Evolutionary conservation across 1,140 invertebrate genomes (phyloP), one percentile per base, ranked within the genome.

Genomic region (Bombyx mandarina): DNA sequence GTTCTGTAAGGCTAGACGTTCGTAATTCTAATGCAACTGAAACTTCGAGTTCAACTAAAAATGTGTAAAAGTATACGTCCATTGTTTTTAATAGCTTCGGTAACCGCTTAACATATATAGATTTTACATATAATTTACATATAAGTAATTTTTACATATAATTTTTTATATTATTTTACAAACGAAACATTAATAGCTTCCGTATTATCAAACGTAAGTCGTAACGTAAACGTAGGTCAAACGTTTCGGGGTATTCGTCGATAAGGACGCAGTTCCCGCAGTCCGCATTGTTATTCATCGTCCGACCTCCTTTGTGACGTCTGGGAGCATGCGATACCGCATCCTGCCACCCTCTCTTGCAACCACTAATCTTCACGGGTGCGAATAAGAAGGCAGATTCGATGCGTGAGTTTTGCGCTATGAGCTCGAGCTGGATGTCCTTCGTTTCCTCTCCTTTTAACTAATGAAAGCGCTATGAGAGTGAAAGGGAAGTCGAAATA

Each of bases 201-300:
- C 58, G 60, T 35, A 35, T 35, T 35, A 5, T 35, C 4, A 35
- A 35, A 35, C 26, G 26, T 35, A 35, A 35, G 26, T 35, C 26
- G 26, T 35, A 35, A 35, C 26, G 26, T 35, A 5, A 35, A 35
- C 26, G 26, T 35, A 35, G 26, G 26, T 35, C 26, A 35, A 35
- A 35, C 26, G 26, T 35, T 35, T 5, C 50, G 7, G 22, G 58
- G 10, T 47, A 53, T 54, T 65, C 58, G 58, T 69, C 66, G 56
- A 63, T 79, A 76, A 79, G 80, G 79, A 81, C 79, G 82, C 76
- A 73, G 69, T 77, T 78, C 77, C 75, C 82, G 82, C 77, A 83
- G 74, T 82, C 79, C 79, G 82, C 82, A 86, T 86, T 83, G 80
- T 86, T 86, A 83, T 86, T 86, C 82, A 78, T 78, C 76, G 63